These are phyloP conservation scores for Heliornis fulica DNA, from an alignment of 2,113 vertebrate species.

Conservation along the genomic window DNA sequence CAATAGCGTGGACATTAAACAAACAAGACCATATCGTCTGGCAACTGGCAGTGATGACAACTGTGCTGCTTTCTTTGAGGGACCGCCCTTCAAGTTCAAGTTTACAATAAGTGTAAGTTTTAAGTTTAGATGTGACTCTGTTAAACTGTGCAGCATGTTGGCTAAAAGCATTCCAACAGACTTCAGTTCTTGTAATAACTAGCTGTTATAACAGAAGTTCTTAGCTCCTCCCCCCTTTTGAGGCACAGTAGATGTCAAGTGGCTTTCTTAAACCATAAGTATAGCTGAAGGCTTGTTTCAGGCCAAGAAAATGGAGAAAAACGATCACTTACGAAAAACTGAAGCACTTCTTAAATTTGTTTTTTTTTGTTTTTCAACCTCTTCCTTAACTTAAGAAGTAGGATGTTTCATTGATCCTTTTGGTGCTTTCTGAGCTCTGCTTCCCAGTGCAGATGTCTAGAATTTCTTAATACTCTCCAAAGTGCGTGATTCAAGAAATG, in stretches of 20 bases:
- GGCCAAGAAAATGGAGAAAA: not conserved
- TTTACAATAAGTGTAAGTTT: constrained; percentile 86
- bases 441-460: not conserved
- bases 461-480: not conserved
- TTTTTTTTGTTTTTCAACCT: not conserved
- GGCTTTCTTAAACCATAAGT: not conserved
- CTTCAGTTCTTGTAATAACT: not conserved
- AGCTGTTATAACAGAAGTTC: not conserved
- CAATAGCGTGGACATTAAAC: constrained; percentile 92
- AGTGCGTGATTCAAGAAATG: not conserved
- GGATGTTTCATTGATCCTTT: not conserved
- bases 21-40: constrained; percentile 88
- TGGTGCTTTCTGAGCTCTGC: not conserved
- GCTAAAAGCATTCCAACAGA: not conserved
- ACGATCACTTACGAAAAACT: not conserved
- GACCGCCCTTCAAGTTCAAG: constrained; percentile 95
- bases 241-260: not conserved
- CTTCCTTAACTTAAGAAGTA: not conserved
- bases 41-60: constrained; percentile 88
- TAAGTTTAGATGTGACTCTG: not conserved
- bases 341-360: not conserved
- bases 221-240: not conserved
- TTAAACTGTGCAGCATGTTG: not conserved
- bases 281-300: not conserved
- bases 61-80: constrained; percentile 85